Evolutionary conservation across 2,113 vertebrate species (phyloP), one percentile per base, ranked within the genome.

Genomic region (cattle (Bos taurus)): DNA sequence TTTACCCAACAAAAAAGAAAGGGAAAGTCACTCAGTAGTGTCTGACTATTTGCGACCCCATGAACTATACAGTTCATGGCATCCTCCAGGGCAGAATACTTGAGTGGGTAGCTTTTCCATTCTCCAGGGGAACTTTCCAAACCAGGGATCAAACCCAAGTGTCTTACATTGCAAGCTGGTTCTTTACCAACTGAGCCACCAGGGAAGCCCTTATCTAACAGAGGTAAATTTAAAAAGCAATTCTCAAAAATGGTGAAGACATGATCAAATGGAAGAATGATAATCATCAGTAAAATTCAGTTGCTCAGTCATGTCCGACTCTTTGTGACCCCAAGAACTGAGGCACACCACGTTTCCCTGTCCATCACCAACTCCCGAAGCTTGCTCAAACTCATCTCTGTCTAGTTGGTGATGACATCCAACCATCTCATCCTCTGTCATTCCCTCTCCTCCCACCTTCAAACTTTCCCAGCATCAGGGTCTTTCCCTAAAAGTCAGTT

Each of bases 251-350:
- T 36, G 4, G 5, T 78, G 36, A 48, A n/a, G 1, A 33, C 40
- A 21, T 64, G 56, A 40, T 88, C 36, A 97, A 77, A 71, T 86
- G 59, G 86, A 26, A 40, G 40, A 30, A 81, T 54, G 17, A 59
- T 78, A 8, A 78, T 60, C 50, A 11, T 71, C 19, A 36, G 67
- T 71, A 36, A 21, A 36, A 5, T 71, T 40, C 67, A 71, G n/a
- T 71, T 1, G 0, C n/a, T 36, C n/a, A 71, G n/a, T 23, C n/a
- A 36, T 71, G n/a, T 71, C 19, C 0, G 1, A 71, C 10, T 64
- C 15, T 36, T 36, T 36, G 67, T 36, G 19, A 71, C 19, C 67
- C 67, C 19, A 36, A 36, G n/a, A 71, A 36, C n/a, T 36, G 64
- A 71, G n/a, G n/a, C 19, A 23, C n/a, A 36, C n/a, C 64, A 36